These are phyloP conservation scores for Pleuronectes platessa DNA, from an alignment of 2,113 vertebrate species.

Conservation along the genomic window DNA sequence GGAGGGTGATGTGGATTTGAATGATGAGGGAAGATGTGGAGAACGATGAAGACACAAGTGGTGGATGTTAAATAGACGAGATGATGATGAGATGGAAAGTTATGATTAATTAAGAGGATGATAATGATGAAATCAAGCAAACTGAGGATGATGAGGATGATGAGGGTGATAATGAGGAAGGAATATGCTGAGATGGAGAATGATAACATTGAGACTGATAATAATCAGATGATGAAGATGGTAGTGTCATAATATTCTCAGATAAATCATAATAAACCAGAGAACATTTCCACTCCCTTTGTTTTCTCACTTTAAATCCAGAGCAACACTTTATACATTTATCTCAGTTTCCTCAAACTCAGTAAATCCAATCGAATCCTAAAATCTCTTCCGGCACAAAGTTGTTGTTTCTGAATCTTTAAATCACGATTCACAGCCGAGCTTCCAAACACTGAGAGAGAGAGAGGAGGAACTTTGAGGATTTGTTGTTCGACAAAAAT, in stretches of 20 bases:
- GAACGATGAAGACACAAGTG: neutral
- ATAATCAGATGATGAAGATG: neutral
- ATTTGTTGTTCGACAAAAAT: too few species aligned
- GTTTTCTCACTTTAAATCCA: neutral
- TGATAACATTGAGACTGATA: too few species aligned
- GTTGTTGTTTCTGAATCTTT: neutral
- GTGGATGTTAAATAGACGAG: neutral
- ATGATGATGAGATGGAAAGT: too few species aligned
- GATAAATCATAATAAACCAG: too few species aligned
- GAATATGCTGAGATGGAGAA: too few species aligned
- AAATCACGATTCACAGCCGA: neutral
- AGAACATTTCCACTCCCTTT: neutral
- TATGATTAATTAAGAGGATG: neutral
- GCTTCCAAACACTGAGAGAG: neutral
- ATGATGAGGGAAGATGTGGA: neutral
- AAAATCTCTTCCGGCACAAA: neutral
- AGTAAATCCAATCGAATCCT: neutral
- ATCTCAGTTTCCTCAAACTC: neutral
- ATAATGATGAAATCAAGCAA: neutral
- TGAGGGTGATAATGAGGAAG: neutral
- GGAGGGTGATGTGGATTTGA: neutral
- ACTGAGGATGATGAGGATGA: neutral
- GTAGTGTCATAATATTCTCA: too few species aligned
- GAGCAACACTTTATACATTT: neutral
- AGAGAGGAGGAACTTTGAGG: too few species aligned